Evolutionary conservation across 2,113 vertebrate genomes (phyloP), one percentile per base, ranked within the genome.

Genomic region (Megaceryle maxima): DNA sequence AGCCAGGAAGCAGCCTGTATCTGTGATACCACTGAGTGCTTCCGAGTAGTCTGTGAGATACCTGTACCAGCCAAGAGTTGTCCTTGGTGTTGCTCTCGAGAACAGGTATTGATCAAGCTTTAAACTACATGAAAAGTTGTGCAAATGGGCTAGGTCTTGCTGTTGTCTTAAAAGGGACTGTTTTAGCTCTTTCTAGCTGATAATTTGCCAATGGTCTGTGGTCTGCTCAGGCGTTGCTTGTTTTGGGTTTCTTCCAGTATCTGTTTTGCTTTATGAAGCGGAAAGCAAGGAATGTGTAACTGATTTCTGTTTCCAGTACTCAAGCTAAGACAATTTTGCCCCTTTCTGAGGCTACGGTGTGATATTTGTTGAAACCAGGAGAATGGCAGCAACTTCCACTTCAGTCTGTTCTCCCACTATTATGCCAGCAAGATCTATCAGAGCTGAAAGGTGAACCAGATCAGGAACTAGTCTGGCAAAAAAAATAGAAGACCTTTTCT

Each of bases 201-300:
- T 83, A 43, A 81, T 74, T 85, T 92, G 43, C 86, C 91, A 84
- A 1, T 15, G 46, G 31, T 84, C 29, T 48, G 44, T 80, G 70
- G 41, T 90, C 57, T 86, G n/a, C 72, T 92, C 33, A 67, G 64
- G 79, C 10, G 0, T 70, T 88, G 64, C 69, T 95, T 95, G 46
- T 81, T 88, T 92, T 95, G 88, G 64, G 48, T 94, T 92, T 87
- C 43, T 88, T 92, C 76, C 83, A 87, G 35, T 92, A 67, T 96
- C 75, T 97, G 18, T 82, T 97, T 86, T 92, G 63, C 69, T 74
- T 95, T 92, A 94, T 90, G 86, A 93, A 90, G 53, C 20, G 0
- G 60, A 48, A 92, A 87, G 63, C 60, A 79, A 87, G 79, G 80
- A 90, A 94, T 83, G 46, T 92, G 73, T 96, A 93, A 59, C 88